Conservation (phyloP, 2,113 vertebrate species). For the Elaphurus davidianus region DNA sequence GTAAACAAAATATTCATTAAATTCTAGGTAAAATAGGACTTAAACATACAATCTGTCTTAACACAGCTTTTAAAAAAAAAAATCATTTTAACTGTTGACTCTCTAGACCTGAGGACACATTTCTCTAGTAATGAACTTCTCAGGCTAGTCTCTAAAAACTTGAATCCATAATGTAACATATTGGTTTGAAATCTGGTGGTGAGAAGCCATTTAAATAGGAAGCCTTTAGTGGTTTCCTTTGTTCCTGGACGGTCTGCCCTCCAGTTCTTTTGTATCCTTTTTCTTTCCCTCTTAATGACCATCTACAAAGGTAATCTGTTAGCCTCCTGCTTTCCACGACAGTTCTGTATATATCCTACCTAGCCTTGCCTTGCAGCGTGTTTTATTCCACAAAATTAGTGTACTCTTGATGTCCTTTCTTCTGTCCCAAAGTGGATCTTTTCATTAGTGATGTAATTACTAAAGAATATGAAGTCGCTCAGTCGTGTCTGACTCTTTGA, state of each 20-base stretch:
- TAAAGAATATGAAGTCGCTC: neutral
- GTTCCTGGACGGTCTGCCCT: neutral
- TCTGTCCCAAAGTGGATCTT: neutral
- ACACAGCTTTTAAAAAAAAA: neutral
- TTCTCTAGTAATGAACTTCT: neutral
- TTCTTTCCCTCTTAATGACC: neutral
- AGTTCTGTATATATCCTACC: neutral
- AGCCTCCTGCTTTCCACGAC: neutral
- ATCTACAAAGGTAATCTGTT: neutral
- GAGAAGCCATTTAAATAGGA: neutral
- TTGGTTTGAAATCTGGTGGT: neutral
- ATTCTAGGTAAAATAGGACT: neutral
- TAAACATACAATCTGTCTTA: neutral
- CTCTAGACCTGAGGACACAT: neutral
- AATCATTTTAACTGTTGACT: neutral
- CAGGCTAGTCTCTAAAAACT: neutral
- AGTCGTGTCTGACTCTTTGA: too few relatives aligned
- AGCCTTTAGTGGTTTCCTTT: neutral
- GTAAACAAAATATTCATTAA: slow-evolving; percentile 21
- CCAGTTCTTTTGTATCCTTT: neutral
- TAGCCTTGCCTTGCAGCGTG: neutral
- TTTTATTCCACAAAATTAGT: neutral
- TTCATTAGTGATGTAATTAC: neutral
- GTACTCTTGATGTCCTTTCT: neutral
- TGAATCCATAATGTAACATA: neutral